A percentile compares a stretch with the other conserved stretches of the same genome.
Conservation (phyloP, 2,888 invertebrate genomes). For the Harpalus rufipes region DNA sequence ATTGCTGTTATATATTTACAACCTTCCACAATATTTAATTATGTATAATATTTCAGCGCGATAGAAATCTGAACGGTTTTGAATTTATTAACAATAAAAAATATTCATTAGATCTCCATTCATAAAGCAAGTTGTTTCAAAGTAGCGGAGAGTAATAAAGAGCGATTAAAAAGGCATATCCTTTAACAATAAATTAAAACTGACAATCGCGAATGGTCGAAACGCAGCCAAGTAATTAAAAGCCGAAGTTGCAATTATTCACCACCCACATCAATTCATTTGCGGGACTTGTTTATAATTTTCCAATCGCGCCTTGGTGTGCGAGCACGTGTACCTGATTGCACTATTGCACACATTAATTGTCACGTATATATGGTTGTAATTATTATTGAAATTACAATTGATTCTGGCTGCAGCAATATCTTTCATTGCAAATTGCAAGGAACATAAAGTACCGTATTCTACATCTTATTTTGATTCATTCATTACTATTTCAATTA, state of each 20-base stretch:
- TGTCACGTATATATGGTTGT: neutral
- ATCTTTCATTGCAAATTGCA: no score
- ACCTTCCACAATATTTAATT: conserved; percentile 33
- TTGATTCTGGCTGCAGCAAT: no score
- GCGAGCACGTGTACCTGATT: neutral
- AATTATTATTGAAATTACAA: neutral
- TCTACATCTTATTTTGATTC: no score
- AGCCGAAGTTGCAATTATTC: conserved; percentile 49
- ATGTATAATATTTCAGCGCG: conserved; percentile 24
- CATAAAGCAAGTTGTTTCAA: conserved; percentile 20
- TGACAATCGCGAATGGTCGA: conserved; percentile 25
- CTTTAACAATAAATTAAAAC: conserved; percentile 27
- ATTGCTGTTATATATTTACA: conserved; percentile 22
- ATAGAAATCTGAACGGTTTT: conserved; percentile 28
- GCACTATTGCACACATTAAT: conserved; percentile 1
- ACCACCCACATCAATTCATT: conserved; percentile 59
- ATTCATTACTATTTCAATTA: no score
- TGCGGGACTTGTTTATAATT: conserved; percentile 38
- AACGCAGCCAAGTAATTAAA: conserved; percentile 51
- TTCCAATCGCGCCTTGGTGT: conserved; percentile 45
- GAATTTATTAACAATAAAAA: conserved; percentile 40
- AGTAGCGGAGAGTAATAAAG: neutral
- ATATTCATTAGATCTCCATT: conserved; percentile 21
- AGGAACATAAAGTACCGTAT: no score
- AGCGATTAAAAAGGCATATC: conserved; percentile 31